Conservation (phyloP, 2,113 vertebrate genomes). For the Meleagris gallopavo region DNA sequence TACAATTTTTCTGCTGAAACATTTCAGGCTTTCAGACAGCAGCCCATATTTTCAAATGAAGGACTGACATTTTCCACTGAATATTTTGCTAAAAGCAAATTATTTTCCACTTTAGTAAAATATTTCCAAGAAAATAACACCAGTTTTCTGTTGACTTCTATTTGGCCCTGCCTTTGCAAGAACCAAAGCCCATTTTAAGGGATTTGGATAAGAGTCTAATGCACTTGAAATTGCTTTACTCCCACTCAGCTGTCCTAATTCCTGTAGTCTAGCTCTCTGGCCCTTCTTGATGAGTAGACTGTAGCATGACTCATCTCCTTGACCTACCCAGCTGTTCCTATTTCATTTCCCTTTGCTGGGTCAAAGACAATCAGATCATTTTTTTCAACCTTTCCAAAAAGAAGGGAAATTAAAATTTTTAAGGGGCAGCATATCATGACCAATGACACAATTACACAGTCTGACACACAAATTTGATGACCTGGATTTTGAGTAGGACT, state of each 20-base stretch:
- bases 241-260: constrained; percentile 55
- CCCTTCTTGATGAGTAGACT: constrained; percentile 42
- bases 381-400: constrained; percentile 43
- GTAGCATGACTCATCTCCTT: constrained; percentile 58
- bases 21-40: neutral
- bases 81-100: neutral
- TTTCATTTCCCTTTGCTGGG: constrained; percentile 46
- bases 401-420: constrained; percentile 13
- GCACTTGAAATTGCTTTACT: constrained; percentile 44
- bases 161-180: neutral
- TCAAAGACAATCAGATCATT: constrained; percentile 47
- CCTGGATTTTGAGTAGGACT: neutral
- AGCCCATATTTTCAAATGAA: constrained; percentile 19
- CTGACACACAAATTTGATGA: neutral
- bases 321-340: constrained; percentile 64
- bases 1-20: neutral
- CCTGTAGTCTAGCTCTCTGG: constrained; percentile 57
- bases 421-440: constrained; percentile 28
- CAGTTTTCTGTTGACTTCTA: constrained; percentile 23
- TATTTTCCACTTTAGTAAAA: constrained; percentile 10
- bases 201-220: constrained; percentile 13
- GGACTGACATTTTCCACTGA: neutral
- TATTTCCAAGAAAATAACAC: neutral
- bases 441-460: neutral
- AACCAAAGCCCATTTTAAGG: constrained; percentile 28